Base-by-base conservation (phyloP, 2,888 invertebrate genomes). In the Lasioglossum oenotherae region DNA sequence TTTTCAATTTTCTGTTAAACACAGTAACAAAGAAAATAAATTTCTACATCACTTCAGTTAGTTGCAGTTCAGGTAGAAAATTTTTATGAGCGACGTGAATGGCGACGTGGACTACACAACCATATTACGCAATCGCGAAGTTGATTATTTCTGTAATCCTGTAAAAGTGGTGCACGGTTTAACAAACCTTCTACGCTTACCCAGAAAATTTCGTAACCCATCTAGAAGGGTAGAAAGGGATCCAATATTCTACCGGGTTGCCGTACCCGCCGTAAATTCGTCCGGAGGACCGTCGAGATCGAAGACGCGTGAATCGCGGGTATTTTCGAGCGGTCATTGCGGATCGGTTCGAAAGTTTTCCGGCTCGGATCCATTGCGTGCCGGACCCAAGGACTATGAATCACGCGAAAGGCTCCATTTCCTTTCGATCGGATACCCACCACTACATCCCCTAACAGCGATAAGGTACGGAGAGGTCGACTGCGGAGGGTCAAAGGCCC, bases 351-450 rank as follows among this genome's bases (percentile, higher is more conserved):
- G 74, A 77, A 86, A 86, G 64, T 86, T 85, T 81, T 53, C 74
- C 31, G 79, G 8, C 35, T 38, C 14, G 73, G 81, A 76, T 82
- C 75, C 74, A 82, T 87, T 44, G 86, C 78, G 87, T 81, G 80
- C 73, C 44, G 69, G 80, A 78, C 75, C 80, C 72, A 38, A 10
- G 71, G 73, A 67, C 83, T 78, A 80, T 85, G 81, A 76, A 79
- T 86, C 84, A 84, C 79, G 72, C 80, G 53, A 83, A 87, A 90
- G 73, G 41, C 84, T 87, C 81, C 74, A 84, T 80, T 90, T 86
- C 74, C 85, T 83, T 81, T 81, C 88, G 83, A 89, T 84, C 82
- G 78, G 81, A 57, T 80, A 78, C 81, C 31, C 79, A 35, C 64
- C 74, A 19, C 46, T 78, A 78, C 82, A 84, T 84, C 81, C 79